These are phyloP conservation scores for Cephonodes hylas DNA, from an alignment of 2,888 invertebrate genomes.

Conservation along the genomic window DNA sequence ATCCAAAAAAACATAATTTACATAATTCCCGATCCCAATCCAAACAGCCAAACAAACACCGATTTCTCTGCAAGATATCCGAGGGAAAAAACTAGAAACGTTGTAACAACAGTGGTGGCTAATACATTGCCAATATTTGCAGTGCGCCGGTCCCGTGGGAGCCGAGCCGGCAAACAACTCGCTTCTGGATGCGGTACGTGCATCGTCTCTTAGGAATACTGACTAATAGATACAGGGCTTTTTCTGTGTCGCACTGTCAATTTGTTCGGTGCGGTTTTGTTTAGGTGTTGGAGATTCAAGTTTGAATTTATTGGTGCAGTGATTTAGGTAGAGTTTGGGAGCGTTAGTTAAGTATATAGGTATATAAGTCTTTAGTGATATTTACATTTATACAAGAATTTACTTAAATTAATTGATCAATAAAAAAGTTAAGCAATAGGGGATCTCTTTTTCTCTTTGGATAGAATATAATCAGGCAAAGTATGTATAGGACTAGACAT, in stretches of 20 bases:
- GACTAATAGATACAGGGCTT: constrained; percentile 13
- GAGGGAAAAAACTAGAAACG: constrained; percentile 3
- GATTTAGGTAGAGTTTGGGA: not conserved
- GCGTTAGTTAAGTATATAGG: not conserved
- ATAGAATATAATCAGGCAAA: no score
- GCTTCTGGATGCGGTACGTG: constrained; percentile 1
- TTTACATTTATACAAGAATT: no score
- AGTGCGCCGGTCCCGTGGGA: not conserved
- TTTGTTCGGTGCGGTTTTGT: constrained; percentile 1
- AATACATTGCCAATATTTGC: constrained; percentile 14
- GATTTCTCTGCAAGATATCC: not conserved
- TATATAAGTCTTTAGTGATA: no score
- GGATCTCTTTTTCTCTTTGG: no score
- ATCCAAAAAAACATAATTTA: no score
- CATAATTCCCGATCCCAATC: not conserved
- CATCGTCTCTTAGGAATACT: constrained; percentile 9
- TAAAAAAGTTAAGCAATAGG: no score
- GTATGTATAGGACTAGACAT: no score
- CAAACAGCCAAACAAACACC: not conserved
- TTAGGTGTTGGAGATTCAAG: not conserved
- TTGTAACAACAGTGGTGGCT: constrained; percentile 5
- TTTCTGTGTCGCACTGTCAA: constrained; percentile 10
- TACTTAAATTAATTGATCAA: no score
- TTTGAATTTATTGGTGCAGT: not conserved
- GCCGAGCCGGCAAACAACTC: constrained; percentile 10